Conservation (phyloP, 2,113 vertebrate species). For the Burhinus oedicnemus region DNA sequence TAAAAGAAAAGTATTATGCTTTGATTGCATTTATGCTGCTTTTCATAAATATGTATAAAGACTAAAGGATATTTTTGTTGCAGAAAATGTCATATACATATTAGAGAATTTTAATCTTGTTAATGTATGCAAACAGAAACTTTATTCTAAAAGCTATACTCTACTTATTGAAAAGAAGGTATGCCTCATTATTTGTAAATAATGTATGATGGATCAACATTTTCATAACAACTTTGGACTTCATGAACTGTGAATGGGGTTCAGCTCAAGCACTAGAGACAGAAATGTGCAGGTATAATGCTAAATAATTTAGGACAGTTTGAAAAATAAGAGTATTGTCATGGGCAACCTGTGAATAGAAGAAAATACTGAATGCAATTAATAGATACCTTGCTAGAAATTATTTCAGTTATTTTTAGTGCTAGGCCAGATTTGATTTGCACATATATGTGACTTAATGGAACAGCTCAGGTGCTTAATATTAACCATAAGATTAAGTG, state of each 20-base stretch:
- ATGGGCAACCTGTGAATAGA: neutral
- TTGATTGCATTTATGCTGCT: neutral
- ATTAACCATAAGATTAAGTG: constrained; percentile 18
- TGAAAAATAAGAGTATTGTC: neutral
- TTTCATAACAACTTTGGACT: neutral
- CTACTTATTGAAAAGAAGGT: neutral
- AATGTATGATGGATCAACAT: neutral
- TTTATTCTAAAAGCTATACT: neutral
- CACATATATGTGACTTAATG: neutral
- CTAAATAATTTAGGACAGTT: neutral
- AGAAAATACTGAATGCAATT: neutral
- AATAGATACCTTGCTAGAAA: neutral
- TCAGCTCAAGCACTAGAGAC: neutral
- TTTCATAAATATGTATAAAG: neutral
- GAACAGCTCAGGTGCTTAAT: neutral
- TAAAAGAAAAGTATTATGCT: neutral
- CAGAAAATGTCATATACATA: neutral
- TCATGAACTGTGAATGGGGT: neutral
- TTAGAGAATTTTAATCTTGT: neutral
- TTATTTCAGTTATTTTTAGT: neutral
- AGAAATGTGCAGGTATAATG: neutral
- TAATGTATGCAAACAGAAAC: neutral
- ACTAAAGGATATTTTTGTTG: neutral
- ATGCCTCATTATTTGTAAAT: neutral
- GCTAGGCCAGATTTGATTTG: neutral